A percentile compares a stretch with the other conserved stretches of the same genome.
Evolutionary conservation across 2,113 vertebrate genomes (phyloP).

Genomic region (Oceanodroma tethys): DNA sequence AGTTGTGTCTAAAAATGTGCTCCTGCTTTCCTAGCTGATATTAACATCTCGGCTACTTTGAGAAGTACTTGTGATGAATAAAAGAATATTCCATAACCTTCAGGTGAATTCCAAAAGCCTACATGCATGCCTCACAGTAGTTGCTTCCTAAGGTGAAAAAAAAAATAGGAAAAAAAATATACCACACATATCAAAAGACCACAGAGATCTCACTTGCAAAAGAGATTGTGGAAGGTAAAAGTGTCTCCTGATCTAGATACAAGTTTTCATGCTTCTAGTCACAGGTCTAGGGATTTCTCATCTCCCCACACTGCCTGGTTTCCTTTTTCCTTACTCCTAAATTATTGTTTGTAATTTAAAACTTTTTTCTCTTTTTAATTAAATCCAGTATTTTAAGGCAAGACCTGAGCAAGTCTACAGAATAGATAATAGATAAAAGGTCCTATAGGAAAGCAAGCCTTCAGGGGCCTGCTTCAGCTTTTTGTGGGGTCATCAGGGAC

Average conservation of each 20-base stretch:
- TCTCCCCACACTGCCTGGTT: not conserved
- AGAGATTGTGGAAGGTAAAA: not conserved
- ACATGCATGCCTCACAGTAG: not conserved
- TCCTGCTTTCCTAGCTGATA: not conserved
- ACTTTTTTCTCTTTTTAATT: not conserved
- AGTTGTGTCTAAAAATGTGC: not conserved
- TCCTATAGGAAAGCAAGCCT: not conserved
- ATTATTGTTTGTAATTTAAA: not conserved
- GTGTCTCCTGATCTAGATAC: not conserved
- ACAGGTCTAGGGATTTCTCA: not conserved
- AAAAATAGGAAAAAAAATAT: not conserved
- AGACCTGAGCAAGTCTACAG: not conserved
- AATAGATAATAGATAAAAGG: not conserved
- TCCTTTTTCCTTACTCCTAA: not conserved
- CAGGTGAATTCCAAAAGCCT: not conserved
- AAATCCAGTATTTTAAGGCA: not conserved
- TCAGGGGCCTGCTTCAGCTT: not conserved
- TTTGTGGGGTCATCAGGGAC: not conserved
- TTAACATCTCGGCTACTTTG: not conserved
- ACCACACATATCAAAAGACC: not conserved
- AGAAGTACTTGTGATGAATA: not conserved
- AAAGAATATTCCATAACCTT: not conserved
- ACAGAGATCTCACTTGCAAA: not conserved
- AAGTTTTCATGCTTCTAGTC: not conserved
- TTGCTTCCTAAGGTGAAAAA: not conserved